Evolutionary conservation across 2,113 vertebrate species (phyloP), one percentile per base, ranked within the genome.

Genomic region (Pavo muticus): DNA sequence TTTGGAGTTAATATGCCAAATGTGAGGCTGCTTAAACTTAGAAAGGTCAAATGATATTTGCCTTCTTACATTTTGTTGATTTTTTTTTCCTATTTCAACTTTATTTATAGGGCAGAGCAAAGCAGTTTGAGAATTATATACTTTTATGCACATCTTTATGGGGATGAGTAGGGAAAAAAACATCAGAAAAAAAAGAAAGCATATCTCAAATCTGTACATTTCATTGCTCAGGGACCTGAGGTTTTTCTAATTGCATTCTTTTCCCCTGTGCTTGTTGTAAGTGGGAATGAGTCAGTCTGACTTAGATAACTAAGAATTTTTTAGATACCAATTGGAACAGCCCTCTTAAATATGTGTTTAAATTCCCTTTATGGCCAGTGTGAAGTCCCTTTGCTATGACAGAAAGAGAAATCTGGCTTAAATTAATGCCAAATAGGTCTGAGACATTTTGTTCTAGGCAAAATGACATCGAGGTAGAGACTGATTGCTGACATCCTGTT

Each of bases 401-500:
- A 77, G 57, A 72, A 79, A 75, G n/a, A 87, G 30, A 84, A 87
- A 75, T 47, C 8, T 40, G 45, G 14, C n/a, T 6, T 73, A 80
- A 89, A 80, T 50, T 67, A 70, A 80, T 56, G 32, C 9, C 45
- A 68, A 2, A 59, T 23, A 64, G 9, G 21, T 32, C 40, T 45
- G 16, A 87, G 39, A 61, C 0, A 50, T 71, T 80, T 78, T 91
- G 18, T 25, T 18, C 9, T 29, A n/a, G 21, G n/a, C 24, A 48
- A 76, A 30, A 4, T 42, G 63, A 79, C 19, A 75, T 45, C 8
- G 47, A 78, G 44, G 21, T 7, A 91, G 59, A 52, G 32, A 61
- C 2, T 0, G 0, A 44, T 4, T 52, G 15, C 14, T 73, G 18
- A 82, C 40, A 16, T 44, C 10, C 9, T 44, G 20, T 76, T 44